Conservation (phyloP, 2,113 vertebrate species). For the Meles meles region DNA sequence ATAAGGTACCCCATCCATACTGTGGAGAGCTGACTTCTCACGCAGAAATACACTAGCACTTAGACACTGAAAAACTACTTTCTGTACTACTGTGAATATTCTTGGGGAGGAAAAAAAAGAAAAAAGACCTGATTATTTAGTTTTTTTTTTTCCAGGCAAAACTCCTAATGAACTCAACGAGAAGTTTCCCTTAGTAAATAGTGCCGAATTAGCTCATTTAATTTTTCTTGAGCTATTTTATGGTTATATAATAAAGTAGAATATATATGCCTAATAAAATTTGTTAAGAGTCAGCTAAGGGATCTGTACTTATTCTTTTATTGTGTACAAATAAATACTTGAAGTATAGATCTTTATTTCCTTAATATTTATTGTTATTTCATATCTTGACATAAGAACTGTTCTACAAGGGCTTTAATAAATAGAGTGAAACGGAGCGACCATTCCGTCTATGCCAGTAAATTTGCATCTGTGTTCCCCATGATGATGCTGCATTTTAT, state of each 20-base stretch:
- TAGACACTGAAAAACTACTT: not conserved
- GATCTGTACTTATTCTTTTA: slow-evolving; percentile 41
- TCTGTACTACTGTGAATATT: not conserved
- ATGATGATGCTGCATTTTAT: slow-evolving; percentile 44
- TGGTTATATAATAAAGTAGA: slow-evolving; percentile 35
- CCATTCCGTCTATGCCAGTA: not conserved
- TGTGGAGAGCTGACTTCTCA: not conserved
- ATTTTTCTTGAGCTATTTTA: slow-evolving; percentile 58
- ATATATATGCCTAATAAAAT: slow-evolving; percentile 50
- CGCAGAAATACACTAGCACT: slow-evolving; percentile 40
- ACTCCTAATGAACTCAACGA: not conserved
- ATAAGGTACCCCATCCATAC: not conserved
- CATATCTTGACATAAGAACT: slow-evolving; percentile 35
- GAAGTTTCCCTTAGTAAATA: slow-evolving; percentile 44
- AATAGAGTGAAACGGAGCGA: slow-evolving; percentile 25
- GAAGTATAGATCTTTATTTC: slow-evolving; percentile 40
- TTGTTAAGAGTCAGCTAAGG: slow-evolving; percentile 44
- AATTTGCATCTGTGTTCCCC: slow-evolving; percentile 56
- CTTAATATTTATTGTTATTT: slow-evolving; percentile 62
- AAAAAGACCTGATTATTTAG: not conserved
- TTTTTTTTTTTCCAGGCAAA: not conserved
- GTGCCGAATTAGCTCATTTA: slow-evolving; percentile 53
- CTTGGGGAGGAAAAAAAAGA: fast-evolving
- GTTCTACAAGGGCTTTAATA: slow-evolving; percentile 51
- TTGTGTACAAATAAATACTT: slow-evolving; percentile 56